A percentile compares a stretch with the other conserved stretches of the same genome.
Conservation (phyloP, 2,797 vertebrate genomes). For the Coracias cyanogaster region DNA sequence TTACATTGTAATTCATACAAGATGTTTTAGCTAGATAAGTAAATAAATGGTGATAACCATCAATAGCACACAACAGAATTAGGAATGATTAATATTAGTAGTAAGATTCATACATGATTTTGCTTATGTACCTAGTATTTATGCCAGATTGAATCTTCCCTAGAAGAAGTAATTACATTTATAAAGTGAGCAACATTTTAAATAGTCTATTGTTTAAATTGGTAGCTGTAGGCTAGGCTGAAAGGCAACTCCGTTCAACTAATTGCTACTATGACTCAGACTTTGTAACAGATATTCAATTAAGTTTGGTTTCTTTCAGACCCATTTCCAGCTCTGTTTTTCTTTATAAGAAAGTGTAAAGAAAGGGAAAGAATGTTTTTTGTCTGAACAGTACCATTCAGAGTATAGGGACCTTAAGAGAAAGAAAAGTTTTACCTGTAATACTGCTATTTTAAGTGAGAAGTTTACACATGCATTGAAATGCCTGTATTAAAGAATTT, state of each 20-base stretch:
- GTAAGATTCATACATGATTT: background rate
- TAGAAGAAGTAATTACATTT: conserved; percentile 63
- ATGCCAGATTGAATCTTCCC: conserved; percentile 20
- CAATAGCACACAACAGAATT: background rate
- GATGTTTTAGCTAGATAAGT: background rate
- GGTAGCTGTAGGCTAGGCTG: conserved; percentile 44
- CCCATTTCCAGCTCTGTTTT: conserved; percentile 17
- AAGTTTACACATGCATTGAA: background rate
- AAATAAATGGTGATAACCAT: background rate
- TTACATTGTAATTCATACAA: background rate
- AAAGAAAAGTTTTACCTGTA: background rate
- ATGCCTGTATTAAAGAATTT: background rate
- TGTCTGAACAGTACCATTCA: background rate
- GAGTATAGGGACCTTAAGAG: background rate
- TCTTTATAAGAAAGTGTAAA: background rate
- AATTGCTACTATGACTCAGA: conserved; percentile 70
- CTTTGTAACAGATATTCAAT: conserved; percentile 61
- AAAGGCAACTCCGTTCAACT: conserved; percentile 47
- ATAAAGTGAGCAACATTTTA: conserved; percentile 59
- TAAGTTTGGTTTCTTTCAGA: conserved; percentile 53
- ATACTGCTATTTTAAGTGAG: background rate
- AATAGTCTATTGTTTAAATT: conserved; percentile 69
- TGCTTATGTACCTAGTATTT: conserved; percentile 27
- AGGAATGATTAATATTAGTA: background rate
- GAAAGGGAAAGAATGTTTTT: background rate